These are phyloP conservation scores for Pseudochaenichthys georgianus DNA, from an alignment of 2,797 vertebrate genomes.

Conservation along the genomic window DNA sequence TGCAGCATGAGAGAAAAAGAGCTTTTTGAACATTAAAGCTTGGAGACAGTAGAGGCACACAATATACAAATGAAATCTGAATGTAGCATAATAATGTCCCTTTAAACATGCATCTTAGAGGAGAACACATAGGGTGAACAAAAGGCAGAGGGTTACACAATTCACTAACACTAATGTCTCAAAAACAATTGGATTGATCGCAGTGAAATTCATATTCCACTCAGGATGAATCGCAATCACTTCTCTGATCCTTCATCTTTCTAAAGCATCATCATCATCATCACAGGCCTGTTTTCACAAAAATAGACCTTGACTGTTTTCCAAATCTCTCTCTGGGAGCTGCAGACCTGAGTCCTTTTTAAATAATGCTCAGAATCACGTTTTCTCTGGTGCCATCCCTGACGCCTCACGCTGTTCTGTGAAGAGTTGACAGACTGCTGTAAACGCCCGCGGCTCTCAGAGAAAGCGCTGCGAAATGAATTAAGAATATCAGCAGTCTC, in stretches of 20 bases:
- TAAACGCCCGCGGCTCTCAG: slow-evolving; percentile 24
- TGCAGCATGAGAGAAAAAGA: no score
- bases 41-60: no score
- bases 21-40: no score
- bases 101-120: no score
- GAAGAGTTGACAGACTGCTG: slow-evolving; percentile 24
- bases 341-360: slow-evolving; percentile 1
- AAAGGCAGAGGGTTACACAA: no score
- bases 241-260: not conserved
- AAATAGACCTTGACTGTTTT: not conserved
- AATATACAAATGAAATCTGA: no score
- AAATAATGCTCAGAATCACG: slow-evolving; percentile 1
- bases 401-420: slow-evolving; percentile 5
- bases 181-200: not conserved
- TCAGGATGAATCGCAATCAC: not conserved
- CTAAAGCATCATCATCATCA: not conserved
- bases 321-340: not conserved
- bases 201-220: not conserved
- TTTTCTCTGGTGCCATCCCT: slow-evolving; percentile 10
- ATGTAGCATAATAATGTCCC: no score
- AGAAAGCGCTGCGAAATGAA: slow-evolving; percentile 59
- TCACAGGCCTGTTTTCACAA: not conserved
- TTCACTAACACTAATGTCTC: no score
- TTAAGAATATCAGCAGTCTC: slow-evolving; percentile 49
- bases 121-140: no score